Conservation (phyloP, 2,797 vertebrate genomes). For the Synaphobranchus kaupii region DNA sequence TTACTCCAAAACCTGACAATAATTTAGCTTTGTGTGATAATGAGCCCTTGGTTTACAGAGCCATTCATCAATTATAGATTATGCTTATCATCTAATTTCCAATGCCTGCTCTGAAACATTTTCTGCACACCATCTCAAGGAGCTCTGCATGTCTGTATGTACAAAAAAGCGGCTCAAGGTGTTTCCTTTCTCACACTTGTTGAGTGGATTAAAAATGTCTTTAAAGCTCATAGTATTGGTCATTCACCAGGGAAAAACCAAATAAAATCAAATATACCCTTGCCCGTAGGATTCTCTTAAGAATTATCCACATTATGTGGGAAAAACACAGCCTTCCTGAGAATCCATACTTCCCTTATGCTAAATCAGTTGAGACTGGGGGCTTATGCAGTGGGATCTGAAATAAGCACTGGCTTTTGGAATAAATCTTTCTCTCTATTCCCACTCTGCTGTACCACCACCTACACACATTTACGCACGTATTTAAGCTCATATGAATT, state of each 20-base stretch:
- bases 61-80: conserved; percentile 45
- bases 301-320: not conserved
- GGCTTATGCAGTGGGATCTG: conserved; percentile 19
- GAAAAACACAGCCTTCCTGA: not conserved
- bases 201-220: too few relatives aligned
- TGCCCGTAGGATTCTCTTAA: not conserved
- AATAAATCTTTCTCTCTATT: conserved; percentile 20
- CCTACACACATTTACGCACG: not conserved
- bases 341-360: conserved; percentile 7
- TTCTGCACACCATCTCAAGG: conserved; percentile 23
- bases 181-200: not conserved
- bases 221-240: not conserved
- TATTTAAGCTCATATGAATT: not conserved
- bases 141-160: not conserved
- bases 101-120: not conserved
- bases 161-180: too few relatives aligned
- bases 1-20: conserved; percentile 40
- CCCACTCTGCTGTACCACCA: not conserved
- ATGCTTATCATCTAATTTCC: conserved; percentile 36
- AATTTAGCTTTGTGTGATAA: conserved; percentile 48
- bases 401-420: conserved; percentile 17
- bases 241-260: not conserved
- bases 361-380: not conserved
- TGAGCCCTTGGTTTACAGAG: conserved; percentile 38
- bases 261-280: too few relatives aligned